phyloP scores from a whole-genome alignment of 2,113 vertebrate species.

The Macquaria ambigua region DNA sequence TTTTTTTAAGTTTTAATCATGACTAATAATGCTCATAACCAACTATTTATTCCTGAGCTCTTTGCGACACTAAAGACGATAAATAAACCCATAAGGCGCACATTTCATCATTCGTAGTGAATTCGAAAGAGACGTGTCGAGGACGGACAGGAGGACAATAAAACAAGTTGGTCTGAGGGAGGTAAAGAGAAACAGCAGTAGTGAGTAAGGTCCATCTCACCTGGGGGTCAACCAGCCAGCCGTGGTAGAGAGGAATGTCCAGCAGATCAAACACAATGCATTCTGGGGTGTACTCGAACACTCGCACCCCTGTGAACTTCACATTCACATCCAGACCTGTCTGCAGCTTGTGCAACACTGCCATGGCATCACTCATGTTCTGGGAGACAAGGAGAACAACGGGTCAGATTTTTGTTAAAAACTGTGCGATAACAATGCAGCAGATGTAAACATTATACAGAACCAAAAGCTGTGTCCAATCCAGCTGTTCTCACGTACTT shows the following conservation, averaged over 20 bases:
- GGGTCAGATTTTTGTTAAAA: neutral
- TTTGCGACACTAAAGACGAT: neutral
- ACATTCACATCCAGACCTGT: conserved; percentile 98
- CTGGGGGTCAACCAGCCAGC: conserved; percentile 98
- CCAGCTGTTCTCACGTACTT: neutral
- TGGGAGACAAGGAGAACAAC: conserved; percentile 66
- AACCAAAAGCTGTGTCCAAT: neutral
- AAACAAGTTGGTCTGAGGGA: conserved; percentile 29
- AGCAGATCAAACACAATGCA: conserved; percentile 99
- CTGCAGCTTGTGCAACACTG: conserved; percentile 96
- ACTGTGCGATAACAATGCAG: neutral
- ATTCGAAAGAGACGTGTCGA: conserved; percentile 8
- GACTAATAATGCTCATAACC: neutral
- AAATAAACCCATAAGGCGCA: neutral
- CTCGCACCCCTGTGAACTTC: conserved; percentile 95
- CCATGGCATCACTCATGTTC: conserved; percentile 99
- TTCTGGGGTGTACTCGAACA: conserved; percentile 98
- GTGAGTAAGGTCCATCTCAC: conserved; percentile 76
- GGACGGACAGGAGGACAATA: neutral
- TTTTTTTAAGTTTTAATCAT: neutral
- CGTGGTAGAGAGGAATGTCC: conserved; percentile 98
- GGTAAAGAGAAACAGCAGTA: conserved; percentile 7
- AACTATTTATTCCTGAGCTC: neutral
- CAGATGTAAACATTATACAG: neutral
- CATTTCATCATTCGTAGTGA: conserved; percentile 40